These are phyloP conservation scores for Ganaspis brasiliensis DNA, from an alignment of 2,888 invertebrate genomes.

Conservation along the genomic window DNA sequence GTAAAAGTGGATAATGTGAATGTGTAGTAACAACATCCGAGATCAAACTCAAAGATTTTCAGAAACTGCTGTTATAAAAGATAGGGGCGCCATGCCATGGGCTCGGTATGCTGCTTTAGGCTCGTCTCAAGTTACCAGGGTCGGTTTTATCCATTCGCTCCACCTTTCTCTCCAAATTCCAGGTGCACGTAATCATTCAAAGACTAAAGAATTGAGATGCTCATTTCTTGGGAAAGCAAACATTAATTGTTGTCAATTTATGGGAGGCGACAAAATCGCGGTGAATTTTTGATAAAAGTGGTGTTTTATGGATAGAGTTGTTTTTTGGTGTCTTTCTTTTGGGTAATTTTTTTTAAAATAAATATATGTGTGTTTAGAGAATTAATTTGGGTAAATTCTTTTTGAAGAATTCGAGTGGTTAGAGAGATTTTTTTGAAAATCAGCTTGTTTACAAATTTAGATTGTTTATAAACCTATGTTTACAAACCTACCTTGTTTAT, in stretches of 20 bases:
- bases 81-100: constrained; percentile 77
- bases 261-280: too few species aligned
- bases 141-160: constrained; percentile 56
- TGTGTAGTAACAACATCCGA: constrained; percentile 53
- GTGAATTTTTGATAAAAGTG: too few species aligned
- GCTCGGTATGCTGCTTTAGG: constrained; percentile 66
- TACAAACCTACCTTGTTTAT: too few species aligned
- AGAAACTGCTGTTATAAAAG: constrained; percentile 75
- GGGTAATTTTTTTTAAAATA: too few species aligned
- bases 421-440: too few species aligned
- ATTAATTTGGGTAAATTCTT: too few species aligned
- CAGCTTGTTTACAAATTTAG: too few species aligned
- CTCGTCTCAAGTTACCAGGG: constrained; percentile 76
- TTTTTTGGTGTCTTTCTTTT: too few species aligned
- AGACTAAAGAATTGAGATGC: not conserved
- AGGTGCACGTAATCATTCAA: constrained; percentile 39
- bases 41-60: constrained; percentile 61
- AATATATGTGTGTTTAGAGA: too few species aligned
- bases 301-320: too few species aligned
- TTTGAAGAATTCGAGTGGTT: too few species aligned
- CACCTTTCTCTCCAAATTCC: constrained; percentile 50
- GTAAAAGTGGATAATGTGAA: constrained; percentile 51
- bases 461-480: too few species aligned
- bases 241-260: not conserved
- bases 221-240: not conserved